A percentile compares a stretch with the other conserved stretches of the same genome.
These are phyloP conservation scores for Anoplopoma fimbria DNA, from an alignment of 2,113 vertebrate genomes.

Conservation along the genomic window DNA sequence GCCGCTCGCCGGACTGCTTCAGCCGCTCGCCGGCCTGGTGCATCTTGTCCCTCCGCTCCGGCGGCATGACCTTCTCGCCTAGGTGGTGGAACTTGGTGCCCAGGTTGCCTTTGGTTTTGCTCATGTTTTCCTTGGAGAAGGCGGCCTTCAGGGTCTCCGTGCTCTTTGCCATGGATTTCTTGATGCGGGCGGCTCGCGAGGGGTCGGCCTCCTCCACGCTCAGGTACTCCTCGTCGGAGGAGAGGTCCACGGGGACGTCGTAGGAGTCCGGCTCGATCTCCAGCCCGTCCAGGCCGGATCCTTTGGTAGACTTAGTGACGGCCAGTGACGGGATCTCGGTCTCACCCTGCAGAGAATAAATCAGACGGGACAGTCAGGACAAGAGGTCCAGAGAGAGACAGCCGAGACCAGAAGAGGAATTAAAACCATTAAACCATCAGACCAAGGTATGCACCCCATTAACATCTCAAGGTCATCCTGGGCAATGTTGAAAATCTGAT, in stretches of 20 bases:
- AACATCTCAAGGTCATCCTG: neutral
- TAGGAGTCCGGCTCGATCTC: conserved; percentile 86
- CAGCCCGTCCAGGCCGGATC: conserved; percentile 78
- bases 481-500: neutral
- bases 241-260: conserved; percentile 90
- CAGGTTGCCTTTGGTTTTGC: conserved; percentile 92
- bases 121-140: conserved; percentile 96
- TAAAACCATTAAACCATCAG: neutral
- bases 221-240: conserved; percentile 95
- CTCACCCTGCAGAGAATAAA: conserved; percentile 86
- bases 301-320: conserved; percentile 88
- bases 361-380: neutral
- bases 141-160: conserved; percentile 94
- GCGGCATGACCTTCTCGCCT: conserved; percentile 93
- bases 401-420: neutral
- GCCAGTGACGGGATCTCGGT: conserved; percentile 88
- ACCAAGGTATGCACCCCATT: neutral
- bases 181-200: conserved; percentile 87
- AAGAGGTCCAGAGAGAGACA: neutral
- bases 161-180: conserved; percentile 90
- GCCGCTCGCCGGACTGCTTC: conserved; percentile 89
- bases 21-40: conserved; percentile 91
- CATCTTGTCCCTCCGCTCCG: conserved; percentile 92
- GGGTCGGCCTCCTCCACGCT: conserved; percentile 87
- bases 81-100: conserved; percentile 92